A percentile compares a stretch with the other conserved stretches of the same genome.
Evolutionary conservation across 2,797 vertebrate species (phyloP).

Genomic region (Epinephelus malabaricus): DNA sequence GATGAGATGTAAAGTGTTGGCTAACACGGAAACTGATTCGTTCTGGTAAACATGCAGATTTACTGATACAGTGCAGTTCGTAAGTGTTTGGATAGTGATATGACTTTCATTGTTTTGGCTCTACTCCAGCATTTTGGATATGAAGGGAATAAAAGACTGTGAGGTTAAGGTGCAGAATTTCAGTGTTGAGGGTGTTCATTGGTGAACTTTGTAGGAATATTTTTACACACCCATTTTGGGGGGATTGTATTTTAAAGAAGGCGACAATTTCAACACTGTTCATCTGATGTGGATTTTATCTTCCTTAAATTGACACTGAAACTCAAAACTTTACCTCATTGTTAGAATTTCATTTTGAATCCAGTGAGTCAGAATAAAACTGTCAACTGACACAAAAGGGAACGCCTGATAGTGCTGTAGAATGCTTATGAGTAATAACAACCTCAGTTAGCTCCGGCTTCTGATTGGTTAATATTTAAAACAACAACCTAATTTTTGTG

Average conservation of each 20-base stretch:
- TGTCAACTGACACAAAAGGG: too few relatives aligned
- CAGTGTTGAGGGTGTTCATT: constrained; percentile 17
- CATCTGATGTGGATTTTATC: background rate
- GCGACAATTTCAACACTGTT: background rate
- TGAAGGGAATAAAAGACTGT: constrained; percentile 43
- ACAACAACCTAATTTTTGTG: background rate
- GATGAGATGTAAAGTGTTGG: background rate
- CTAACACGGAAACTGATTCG: constrained; percentile 33
- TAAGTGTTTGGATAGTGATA: constrained; percentile 53
- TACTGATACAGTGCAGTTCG: constrained; percentile 37
- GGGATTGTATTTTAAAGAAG: background rate
- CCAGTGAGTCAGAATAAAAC: too few relatives aligned
- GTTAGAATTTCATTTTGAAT: too few relatives aligned
- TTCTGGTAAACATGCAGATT: constrained; percentile 35
- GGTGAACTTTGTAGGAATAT: constrained; percentile 17
- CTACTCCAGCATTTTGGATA: constrained; percentile 30
- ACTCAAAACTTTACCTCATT: background rate
- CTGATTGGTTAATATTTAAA: too few relatives aligned
- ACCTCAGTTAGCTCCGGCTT: too few relatives aligned
- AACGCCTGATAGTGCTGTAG: too few relatives aligned
- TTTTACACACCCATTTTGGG: constrained; percentile 2
- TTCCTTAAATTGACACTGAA: background rate
- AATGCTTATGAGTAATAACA: too few relatives aligned
- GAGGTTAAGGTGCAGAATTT: constrained; percentile 47
- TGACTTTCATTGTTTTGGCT: constrained; percentile 55